Conservation (phyloP, 2,888 invertebrate species). For the Panzeria rudis region DNA sequence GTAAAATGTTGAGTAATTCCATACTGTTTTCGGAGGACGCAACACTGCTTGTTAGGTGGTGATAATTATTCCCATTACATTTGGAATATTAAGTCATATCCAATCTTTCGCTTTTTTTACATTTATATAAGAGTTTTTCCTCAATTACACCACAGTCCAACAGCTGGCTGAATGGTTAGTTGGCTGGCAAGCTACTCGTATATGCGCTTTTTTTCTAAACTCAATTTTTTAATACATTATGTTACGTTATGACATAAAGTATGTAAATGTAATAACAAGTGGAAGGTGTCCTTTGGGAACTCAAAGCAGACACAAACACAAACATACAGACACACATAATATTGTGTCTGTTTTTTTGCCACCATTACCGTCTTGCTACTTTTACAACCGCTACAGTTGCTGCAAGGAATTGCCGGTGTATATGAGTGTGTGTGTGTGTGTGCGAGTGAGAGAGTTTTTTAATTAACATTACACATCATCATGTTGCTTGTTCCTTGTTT, state of each 20-base stretch:
- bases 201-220: conserved; percentile 33
- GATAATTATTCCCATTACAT: no score
- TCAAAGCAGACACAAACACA: conserved; percentile 27
- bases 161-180: conserved; percentile 16
- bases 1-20: no score
- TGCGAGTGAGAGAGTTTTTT: conserved; percentile 42
- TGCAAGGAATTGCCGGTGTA: not conserved
- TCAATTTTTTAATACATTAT: conserved; percentile 28
- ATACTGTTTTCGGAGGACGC: no score
- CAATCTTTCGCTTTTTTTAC: no score
- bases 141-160: not conserved
- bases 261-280: conserved; percentile 72
- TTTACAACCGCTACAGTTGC: conserved; percentile 2
- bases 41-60: no score
- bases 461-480: conserved; percentile 64
- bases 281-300: conserved; percentile 72
- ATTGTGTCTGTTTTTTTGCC: not conserved
- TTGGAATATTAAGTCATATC: no score
- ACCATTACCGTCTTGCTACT: conserved; percentile 23
- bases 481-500: conserved; percentile 36
- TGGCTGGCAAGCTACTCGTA: conserved; percentile 10
- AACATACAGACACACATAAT: not conserved
- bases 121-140: no score
- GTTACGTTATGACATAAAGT: conserved; percentile 25
- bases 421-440: not conserved